Percentiles rank a stretch among this genome's conserved stretches.
Evolutionary conservation across 1,140 invertebrate genomes (phyloP).

Genomic region (Hyles euphorbiae): DNA sequence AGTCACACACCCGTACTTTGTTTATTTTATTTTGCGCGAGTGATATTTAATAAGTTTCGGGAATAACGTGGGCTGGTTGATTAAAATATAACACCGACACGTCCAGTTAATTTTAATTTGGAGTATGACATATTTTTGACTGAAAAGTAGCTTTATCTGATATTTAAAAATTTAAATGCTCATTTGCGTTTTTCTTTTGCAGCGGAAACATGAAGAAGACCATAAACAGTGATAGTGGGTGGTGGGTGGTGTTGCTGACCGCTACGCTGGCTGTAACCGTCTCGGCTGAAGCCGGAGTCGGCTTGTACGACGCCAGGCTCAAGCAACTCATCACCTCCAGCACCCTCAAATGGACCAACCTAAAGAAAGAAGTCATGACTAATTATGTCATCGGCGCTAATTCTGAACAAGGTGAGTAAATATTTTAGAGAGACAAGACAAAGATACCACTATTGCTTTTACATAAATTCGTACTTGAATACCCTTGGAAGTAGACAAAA

Average conservation of each 20-base stretch:
- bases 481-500: too few relatives aligned
- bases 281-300: constrained; percentile 42
- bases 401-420: constrained; percentile 43
- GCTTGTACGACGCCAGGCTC: constrained; percentile 52
- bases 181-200: constrained; percentile 18
- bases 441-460: too few relatives aligned
- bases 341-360: constrained; percentile 58
- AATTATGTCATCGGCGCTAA: constrained; percentile 58
- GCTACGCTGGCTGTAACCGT: constrained; percentile 44
- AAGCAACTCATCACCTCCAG: constrained; percentile 64
- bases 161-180: background rate
- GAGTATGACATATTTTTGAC: too few relatives aligned
- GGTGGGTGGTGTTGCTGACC: constrained; percentile 56
- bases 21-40: too few relatives aligned
- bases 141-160: too few relatives aligned
- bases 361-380: constrained; percentile 57
- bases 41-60: too few relatives aligned
- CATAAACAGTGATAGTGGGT: constrained; percentile 50
- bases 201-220: constrained; percentile 56
- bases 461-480: too few relatives aligned
- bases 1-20: too few relatives aligned
- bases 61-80: too few relatives aligned
- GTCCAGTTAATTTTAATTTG: too few relatives aligned
- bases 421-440: background rate
- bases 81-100: too few relatives aligned